phyloP scores from a whole-genome alignment of 2,888 invertebrate genomes.

The Chrysolina oricalcia region DNA sequence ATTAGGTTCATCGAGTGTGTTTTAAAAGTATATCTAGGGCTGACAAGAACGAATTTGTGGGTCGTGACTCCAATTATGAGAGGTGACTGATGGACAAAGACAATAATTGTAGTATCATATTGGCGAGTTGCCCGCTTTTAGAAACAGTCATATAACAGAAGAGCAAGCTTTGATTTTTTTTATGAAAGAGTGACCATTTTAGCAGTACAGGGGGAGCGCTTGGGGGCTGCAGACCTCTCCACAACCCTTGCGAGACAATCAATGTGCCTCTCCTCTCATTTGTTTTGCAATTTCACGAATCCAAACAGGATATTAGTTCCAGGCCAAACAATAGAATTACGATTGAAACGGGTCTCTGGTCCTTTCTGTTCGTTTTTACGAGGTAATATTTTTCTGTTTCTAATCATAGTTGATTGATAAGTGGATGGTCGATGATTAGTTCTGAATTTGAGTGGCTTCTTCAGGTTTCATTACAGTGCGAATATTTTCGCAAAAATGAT shows the following conservation, averaged over 20 bases:
- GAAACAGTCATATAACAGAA: too few species aligned
- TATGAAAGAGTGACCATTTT: too few species aligned
- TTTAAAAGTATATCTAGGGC: too few species aligned
- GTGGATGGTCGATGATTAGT: neutral
- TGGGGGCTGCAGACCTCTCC: conserved; percentile 71
- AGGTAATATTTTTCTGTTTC: conserved; percentile 39
- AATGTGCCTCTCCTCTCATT: conserved; percentile 62
- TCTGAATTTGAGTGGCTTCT: neutral
- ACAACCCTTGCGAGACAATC: conserved; percentile 68
- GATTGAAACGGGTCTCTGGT: conserved; percentile 6
- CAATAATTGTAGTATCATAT: too few species aligned
- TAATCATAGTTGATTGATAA: neutral
- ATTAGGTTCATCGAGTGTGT: too few species aligned
- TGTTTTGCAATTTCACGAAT: conserved; percentile 50
- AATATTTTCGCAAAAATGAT: too few species aligned
- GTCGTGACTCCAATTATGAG: too few species aligned
- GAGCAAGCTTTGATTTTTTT: too few species aligned
- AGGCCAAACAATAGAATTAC: conserved; percentile 20
- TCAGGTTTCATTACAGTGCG: too few species aligned
- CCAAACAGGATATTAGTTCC: conserved; percentile 42
- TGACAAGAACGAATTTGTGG: too few species aligned
- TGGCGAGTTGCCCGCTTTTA: too few species aligned
- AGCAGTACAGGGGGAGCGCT: conserved; percentile 72
- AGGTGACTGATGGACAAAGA: too few species aligned
- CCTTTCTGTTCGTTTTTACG: conserved; percentile 43